phyloP scores from a whole-genome alignment of 2,113 vertebrate species.

The Marmota monax region DNA sequence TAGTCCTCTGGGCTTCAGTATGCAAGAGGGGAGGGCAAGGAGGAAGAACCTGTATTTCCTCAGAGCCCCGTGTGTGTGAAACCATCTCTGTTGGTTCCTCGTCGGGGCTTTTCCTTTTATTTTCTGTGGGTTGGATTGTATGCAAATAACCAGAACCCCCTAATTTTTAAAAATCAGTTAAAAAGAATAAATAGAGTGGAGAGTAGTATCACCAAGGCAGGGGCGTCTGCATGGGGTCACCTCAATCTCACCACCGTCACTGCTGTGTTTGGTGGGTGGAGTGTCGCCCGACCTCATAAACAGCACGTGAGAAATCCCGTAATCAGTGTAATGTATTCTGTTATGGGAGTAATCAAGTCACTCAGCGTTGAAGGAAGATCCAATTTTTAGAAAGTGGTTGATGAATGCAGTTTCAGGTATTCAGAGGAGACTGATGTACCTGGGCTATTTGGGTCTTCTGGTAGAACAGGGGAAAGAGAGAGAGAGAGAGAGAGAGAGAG shows the following conservation, averaged over 20 bases:
- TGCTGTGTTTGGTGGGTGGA: constrained; percentile 68
- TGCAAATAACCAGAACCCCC: background rate
- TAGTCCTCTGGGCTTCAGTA: constrained; percentile 69
- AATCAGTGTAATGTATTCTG: constrained; percentile 81
- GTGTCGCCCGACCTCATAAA: constrained; percentile 69
- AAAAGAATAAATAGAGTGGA: background rate
- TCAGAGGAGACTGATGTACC: constrained; percentile 74
- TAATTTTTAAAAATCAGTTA: background rate
- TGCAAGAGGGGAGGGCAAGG: background rate
- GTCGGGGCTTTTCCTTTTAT: background rate
- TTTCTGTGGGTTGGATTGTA: background rate
- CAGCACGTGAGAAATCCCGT: constrained; percentile 72
- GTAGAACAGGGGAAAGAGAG: constrained; percentile 39
- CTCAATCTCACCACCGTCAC: constrained; percentile 3
- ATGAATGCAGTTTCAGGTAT: constrained; percentile 77
- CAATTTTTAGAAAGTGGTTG: constrained; percentile 76
- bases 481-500: too few species aligned
- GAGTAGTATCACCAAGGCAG: background rate
- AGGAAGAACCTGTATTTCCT: background rate
- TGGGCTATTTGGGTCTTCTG: constrained; percentile 82
- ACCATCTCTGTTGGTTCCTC: background rate
- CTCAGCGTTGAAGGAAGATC: constrained; percentile 81
- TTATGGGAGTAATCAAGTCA: constrained; percentile 81
- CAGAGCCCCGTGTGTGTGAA: background rate
- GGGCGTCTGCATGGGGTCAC: constrained; percentile 10